Conservation (phyloP, 2,113 vertebrate genomes). For the Egretta garzetta region DNA sequence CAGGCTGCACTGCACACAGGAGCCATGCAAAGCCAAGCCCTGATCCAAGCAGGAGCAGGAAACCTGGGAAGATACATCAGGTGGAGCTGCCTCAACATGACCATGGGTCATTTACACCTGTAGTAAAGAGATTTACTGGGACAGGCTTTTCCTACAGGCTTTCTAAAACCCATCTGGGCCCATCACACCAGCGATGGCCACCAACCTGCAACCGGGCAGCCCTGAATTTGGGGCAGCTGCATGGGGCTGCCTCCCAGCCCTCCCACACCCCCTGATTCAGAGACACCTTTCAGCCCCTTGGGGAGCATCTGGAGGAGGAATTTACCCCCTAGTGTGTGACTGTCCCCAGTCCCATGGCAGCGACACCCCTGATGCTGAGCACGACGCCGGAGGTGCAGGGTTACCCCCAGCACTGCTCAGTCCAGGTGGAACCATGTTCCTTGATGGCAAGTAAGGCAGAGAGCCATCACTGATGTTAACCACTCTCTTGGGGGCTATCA, state of each 20-base stretch:
- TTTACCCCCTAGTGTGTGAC: background rate
- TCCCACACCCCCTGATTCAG: background rate
- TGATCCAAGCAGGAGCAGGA: background rate
- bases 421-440: too few relatives aligned
- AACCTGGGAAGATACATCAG: background rate
- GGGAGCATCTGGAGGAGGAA: background rate
- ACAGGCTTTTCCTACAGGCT: background rate
- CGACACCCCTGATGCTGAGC: background rate
- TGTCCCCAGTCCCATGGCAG: background rate
- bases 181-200: background rate
- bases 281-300: background rate
- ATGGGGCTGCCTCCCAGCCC: background rate
- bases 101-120: background rate
- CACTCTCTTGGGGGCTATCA: background rate
- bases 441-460: background rate
- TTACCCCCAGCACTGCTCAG: background rate
- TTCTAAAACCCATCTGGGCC: background rate
- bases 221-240: background rate
- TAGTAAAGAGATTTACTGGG: background rate
- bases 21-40: background rate
- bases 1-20: background rate
- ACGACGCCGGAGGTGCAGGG: rapidly evolving
- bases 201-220: background rate
- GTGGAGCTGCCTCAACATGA: background rate
- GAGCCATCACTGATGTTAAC: background rate